Conservation (phyloP, 2,797 vertebrate genomes). For the Natrix natrix region DNA sequence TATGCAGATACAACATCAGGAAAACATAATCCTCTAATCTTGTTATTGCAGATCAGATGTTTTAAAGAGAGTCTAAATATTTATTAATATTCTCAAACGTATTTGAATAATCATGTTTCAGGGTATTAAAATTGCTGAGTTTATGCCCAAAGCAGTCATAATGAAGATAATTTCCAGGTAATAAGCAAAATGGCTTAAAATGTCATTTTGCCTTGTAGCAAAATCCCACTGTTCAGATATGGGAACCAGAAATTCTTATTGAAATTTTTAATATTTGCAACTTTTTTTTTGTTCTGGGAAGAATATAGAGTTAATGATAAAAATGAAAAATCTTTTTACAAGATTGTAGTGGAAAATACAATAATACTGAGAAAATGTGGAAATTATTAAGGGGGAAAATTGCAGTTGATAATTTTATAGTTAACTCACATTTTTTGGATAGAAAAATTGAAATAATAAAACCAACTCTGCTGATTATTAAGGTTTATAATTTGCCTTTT, state of each 20-base stretch:
- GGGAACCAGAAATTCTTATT: not conserved
- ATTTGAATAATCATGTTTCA: not conserved
- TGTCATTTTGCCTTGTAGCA: not conserved
- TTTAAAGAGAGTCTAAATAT: not conserved
- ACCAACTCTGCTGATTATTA: not conserved
- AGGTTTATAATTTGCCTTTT: not conserved
- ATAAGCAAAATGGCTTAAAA: not conserved
- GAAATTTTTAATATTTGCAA: not conserved
- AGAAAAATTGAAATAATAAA: not conserved
- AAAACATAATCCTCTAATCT: not conserved
- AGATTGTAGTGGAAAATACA: not conserved
- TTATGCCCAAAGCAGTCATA: slow-evolving; percentile 14
- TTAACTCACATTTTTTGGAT: not conserved
- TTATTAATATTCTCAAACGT: not conserved
- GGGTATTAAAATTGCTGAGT: not conserved
- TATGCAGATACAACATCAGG: not conserved
- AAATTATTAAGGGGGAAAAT: slow-evolving; percentile 3
- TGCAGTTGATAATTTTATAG: not conserved
- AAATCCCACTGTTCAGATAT: slow-evolving; percentile 9
- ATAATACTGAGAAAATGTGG: not conserved
- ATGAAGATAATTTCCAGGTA: slow-evolving; percentile 8
- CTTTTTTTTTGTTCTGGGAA: slow-evolving; percentile 21
- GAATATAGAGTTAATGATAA: not conserved
- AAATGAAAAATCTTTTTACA: not conserved
- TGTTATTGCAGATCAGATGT: not conserved